Evolutionary conservation across 2,797 vertebrate species (phyloP), one percentile per base, ranked within the genome.

Genomic region (Acipenser transmontanus): DNA sequence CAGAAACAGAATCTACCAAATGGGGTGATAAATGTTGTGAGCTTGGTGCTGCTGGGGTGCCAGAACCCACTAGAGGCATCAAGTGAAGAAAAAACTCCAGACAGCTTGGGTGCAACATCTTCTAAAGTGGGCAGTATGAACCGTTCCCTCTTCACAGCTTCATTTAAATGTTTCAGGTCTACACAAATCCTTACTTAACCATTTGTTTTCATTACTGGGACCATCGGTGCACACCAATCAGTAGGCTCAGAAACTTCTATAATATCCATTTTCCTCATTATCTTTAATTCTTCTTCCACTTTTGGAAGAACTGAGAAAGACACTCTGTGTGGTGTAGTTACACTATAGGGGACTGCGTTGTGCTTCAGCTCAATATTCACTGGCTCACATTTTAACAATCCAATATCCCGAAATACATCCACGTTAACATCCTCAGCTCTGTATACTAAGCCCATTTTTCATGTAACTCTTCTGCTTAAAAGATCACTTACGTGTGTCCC

Each of bases 151-250:
- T 74, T 67, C 8, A 74, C 71, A 8, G 65, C 63, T 11, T 67
- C 17, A 34, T 71, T 74, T 7, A 71, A 17, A 2, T 13, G 4
- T n/a, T 70, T 62, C 1, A 68, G 34, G 61, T 72, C 61, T 0
- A 68, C 63, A 62, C 68, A 72, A 7, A 70, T 72, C 6, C 64
- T 62, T 7, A 63, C n/a, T 11, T 52, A 63, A 6, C 48, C 48
- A 4, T 70, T 69, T 47, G 54, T 66, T 59, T 68, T 69, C 2
- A 59, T 8, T 13, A 71, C 7, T 12, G 66, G 66, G 8, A 12
- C 14, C 66, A 62, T 67, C n/a, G 47, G n/a, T 4, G 20, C 47
- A 1, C 61, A 62, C 13, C 48, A 63, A 12, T 67, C 54, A 9
- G 52, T 51, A 60, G 61, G 3, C 8, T 9, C 20, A 13, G n/a